These are phyloP conservation scores for Parasteatoda lunata DNA, from an alignment of 2,888 invertebrate genomes.

Conservation along the genomic window DNA sequence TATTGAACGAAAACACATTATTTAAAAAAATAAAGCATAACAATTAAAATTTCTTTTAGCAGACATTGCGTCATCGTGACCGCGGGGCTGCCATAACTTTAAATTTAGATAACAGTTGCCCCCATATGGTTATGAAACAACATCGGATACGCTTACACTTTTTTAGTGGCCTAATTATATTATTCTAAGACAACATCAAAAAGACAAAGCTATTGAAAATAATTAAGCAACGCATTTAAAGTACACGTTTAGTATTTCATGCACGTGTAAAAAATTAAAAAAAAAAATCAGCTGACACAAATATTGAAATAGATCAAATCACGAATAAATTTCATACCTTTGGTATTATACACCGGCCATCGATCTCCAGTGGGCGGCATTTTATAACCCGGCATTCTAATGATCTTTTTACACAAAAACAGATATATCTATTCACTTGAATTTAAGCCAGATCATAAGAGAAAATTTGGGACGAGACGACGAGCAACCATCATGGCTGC, in stretches of 20 bases:
- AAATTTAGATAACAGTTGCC: conserved; percentile 54
- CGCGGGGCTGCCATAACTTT: conserved; percentile 17
- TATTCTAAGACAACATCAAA: not conserved
- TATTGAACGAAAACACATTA: no score
- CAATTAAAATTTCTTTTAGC: no score
- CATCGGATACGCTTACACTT: conserved; percentile 52
- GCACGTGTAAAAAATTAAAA: not conserved
- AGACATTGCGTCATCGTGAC: conserved; percentile 43
- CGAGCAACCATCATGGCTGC: conserved; percentile 64
- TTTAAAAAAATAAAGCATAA: no score
- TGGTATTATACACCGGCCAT: conserved; percentile 29
- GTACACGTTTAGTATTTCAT: conserved; percentile 2
- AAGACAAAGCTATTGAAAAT: not conserved
- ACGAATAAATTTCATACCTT: conserved; percentile 3
- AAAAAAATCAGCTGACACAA: not conserved
- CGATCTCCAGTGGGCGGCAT: conserved; percentile 18
- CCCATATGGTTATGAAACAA: conserved; percentile 66
- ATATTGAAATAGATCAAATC: not conserved
- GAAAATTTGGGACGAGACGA: conserved; percentile 36
- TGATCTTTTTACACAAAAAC: not conserved
- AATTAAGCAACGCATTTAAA: not conserved
- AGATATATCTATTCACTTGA: not conserved
- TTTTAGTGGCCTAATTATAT: not conserved
- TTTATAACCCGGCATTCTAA: conserved; percentile 54
- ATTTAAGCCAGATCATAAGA: conserved; percentile 1